Base-by-base conservation (phyloP, 2,113 vertebrate species). In the Toxostoma redivivum region DNA sequence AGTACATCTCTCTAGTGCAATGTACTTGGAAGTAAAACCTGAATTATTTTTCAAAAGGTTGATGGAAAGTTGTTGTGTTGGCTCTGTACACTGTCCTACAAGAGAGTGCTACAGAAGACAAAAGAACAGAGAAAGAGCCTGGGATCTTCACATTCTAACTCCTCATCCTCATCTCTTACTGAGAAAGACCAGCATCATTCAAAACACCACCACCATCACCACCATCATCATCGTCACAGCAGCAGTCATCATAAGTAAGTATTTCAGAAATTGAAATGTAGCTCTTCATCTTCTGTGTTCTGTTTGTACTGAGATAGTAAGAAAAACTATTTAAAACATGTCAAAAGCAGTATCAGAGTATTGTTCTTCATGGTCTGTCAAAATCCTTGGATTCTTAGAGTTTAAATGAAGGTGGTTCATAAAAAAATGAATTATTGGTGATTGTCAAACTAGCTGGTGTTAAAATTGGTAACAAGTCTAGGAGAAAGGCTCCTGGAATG, bases 1-100 rank as follows among this genome's bases (percentile, higher is more conserved):
- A 40, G 30, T 82, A 58, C 48, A 14, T 96, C 20, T 77, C 91
- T 93, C 47, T 72, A 80, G 16, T 50, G 11, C 25, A 65, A 62
- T 62, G 10, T 56, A 77, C 56, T 61, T 92, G 65, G 35, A 60
- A 94, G 78, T 86, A 79, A 88, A 51, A 15, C 11, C 25, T 65
- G 66, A 76, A 78, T 96, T 73, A 60, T 97, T 96, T 97, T 74
- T 95, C 95, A 58, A 96, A 95, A 99, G 99, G 99, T 99, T 97
- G 99, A 99, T 87, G 99, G 99, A 19, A 99, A 99, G 88, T 98
- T 99, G 58, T 95, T 99, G 91, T 99, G 99, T 97, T 99, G 99
- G 99, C 98, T 99, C 54, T 99, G 99, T 96, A 99, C 99, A 0
- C 98, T 99, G 86, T 99, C 99, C 33, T 99, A 99, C 95, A 99